phyloP scores from a whole-genome alignment of 1,140 invertebrate genomes.

The Caenorhabditis elegans region DNA sequence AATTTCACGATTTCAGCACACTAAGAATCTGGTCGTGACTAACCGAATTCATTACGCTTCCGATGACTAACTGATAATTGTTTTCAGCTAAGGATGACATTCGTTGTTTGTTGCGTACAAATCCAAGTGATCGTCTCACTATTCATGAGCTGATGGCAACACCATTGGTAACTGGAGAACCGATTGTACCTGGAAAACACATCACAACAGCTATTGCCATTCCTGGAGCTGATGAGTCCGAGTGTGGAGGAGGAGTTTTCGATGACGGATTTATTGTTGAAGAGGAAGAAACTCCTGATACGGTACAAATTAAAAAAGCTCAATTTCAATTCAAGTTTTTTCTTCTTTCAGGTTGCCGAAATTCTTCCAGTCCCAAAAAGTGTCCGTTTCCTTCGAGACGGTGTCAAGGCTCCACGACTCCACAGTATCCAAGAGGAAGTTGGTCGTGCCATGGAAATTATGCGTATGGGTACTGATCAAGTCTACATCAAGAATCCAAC shows the following conservation, averaged over 20 bases:
- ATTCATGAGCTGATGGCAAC: slow-evolving; percentile 86
- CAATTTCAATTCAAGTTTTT: slow-evolving; percentile 75
- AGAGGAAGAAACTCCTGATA: slow-evolving; percentile 64
- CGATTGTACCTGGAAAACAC: slow-evolving; percentile 1
- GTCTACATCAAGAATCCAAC: slow-evolving; percentile 45
- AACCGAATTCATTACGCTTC: not conserved
- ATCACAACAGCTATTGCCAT: slow-evolving; percentile 25
- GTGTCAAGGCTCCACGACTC: slow-evolving; percentile 55
- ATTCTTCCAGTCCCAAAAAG: slow-evolving; percentile 21
- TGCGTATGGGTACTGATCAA: slow-evolving; percentile 87
- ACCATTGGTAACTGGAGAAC: slow-evolving; percentile 80
- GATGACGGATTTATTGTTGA: slow-evolving; percentile 31
- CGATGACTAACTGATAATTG: not conserved
- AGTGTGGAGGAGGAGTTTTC: slow-evolving; percentile 26
- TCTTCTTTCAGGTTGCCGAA: slow-evolving; percentile 74
- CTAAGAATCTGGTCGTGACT: not conserved
- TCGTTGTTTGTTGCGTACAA: slow-evolving; percentile 84
- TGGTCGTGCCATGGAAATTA: slow-evolving; percentile 90
- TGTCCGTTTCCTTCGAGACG: slow-evolving; percentile 46
- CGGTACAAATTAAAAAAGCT: slow-evolving; percentile 83
- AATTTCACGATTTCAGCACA: not conserved
- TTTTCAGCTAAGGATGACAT: slow-evolving; percentile 83
- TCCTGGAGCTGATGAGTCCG: slow-evolving; percentile 5
- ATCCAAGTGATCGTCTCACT: slow-evolving; percentile 81
- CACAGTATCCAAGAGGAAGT: slow-evolving; percentile 79